Evolutionary conservation across 2,113 vertebrate species (phyloP).

Genomic region (Hydrochoerus hydrochaeris): DNA sequence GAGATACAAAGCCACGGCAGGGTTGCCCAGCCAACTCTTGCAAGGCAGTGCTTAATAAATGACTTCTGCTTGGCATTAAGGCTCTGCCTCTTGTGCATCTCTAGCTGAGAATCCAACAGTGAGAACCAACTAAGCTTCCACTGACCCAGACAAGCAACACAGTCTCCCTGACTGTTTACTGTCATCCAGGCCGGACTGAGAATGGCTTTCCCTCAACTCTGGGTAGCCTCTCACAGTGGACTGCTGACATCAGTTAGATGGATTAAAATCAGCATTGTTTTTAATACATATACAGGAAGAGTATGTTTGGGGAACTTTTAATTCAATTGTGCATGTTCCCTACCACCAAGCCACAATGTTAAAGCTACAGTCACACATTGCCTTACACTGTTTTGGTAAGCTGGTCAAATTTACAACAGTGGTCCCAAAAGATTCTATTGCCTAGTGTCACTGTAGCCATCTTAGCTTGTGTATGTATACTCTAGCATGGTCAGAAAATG

Average conservation of each 20-base stretch:
- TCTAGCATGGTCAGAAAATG: not conserved
- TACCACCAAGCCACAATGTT: not conserved
- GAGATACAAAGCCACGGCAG: not conserved
- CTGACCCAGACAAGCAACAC: not conserved
- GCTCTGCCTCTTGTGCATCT: not conserved
- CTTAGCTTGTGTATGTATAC: not conserved
- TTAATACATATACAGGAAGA: not conserved
- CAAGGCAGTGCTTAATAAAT: not conserved
- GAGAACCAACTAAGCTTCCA: not conserved
- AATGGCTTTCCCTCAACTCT: not conserved
- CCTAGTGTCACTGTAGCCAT: not conserved
- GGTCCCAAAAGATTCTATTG: not conserved
- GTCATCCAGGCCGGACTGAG: not conserved
- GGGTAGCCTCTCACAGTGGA: not conserved
- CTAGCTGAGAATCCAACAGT: not conserved
- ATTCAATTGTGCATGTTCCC: not conserved
- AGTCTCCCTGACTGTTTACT: not conserved
- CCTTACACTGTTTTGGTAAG: not conserved
- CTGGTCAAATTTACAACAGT: not conserved
- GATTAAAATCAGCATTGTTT: slow-evolving; percentile 31
- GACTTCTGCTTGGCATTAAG: not conserved
- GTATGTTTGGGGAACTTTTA: not conserved
- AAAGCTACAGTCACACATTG: not conserved
- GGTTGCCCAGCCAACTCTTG: not conserved
- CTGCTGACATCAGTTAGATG: not conserved